A percentile compares a stretch with the other conserved stretches of the same genome.
Conservation (phyloP, 1,140 invertebrate species). For the Drosophila tsacasi region DNA sequence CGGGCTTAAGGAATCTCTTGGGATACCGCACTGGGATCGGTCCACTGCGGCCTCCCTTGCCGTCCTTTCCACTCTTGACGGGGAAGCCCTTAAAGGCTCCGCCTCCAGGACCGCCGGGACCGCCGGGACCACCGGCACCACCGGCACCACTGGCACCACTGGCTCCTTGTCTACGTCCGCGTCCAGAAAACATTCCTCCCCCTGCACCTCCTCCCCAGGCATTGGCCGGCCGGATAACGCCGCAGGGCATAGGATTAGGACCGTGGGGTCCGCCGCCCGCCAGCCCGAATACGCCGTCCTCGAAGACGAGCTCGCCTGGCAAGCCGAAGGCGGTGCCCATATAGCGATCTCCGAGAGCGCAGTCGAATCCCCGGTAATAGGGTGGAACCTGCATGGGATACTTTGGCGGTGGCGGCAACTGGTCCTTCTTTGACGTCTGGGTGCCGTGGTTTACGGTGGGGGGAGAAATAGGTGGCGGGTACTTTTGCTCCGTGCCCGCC, state of each 20-base stretch:
- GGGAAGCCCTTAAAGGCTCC: conserved; percentile 8
- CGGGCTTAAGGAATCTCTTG: conserved; percentile 27
- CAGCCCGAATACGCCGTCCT: conserved; percentile 57
- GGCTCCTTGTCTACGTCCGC: not conserved
- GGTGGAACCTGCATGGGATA: conserved; percentile 41
- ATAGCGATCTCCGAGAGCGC: conserved; percentile 64
- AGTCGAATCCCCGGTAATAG: conserved; percentile 53
- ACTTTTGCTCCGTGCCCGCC: conserved; percentile 39
- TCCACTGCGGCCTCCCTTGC: not conserved
- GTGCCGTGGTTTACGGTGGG: conserved; percentile 48
- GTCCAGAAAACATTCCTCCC: not conserved
- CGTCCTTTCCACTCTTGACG: not conserved
- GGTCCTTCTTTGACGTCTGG: conserved; percentile 54
- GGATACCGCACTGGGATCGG: conserved; percentile 45
- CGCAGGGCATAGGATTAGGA: conserved; percentile 32
- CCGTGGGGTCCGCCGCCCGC: conserved; percentile 51
- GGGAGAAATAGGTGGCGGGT: not conserved
- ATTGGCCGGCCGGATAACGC: not conserved
- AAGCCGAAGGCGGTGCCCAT: conserved; percentile 65
- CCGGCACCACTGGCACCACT: not conserved
- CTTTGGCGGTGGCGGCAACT: conserved; percentile 17
- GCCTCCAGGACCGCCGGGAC: not conserved
- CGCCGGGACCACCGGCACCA: not conserved
- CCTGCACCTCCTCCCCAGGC: conserved; percentile 20
- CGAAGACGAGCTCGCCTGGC: conserved; percentile 50